Conservation (phyloP, 2,113 vertebrate species). For the Eulemur macaco region DNA sequence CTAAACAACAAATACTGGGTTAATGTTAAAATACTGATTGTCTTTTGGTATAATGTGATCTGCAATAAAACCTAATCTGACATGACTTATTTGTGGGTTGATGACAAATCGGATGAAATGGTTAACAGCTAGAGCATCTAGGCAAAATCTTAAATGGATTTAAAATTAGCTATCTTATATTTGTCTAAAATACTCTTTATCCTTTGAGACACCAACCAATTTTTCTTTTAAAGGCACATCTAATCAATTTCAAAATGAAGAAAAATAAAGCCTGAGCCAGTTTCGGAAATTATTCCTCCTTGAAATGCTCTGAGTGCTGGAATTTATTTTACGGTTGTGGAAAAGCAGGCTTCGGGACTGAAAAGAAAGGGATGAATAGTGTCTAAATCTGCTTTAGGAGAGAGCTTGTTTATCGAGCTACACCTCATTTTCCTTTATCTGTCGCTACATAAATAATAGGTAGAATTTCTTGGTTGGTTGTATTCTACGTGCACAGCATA, state of each 20-base stretch:
- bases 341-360: conserved; percentile 57
- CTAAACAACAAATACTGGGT: not conserved
- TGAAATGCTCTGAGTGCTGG: conserved; percentile 67
- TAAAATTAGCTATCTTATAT: conserved; percentile 56
- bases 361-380: conserved; percentile 62
- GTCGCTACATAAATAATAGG: conserved; percentile 69
- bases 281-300: conserved; percentile 57
- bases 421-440: conserved; percentile 74
- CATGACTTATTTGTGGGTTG: not conserved
- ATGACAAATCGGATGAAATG: not conserved
- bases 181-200: conserved; percentile 59
- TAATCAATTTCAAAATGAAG: conserved; percentile 76
- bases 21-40: conserved; percentile 38
- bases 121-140: not conserved
- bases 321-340: conserved; percentile 59
- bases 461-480: conserved; percentile 61
- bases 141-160: conserved; percentile 21
- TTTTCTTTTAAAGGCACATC: conserved; percentile 67
- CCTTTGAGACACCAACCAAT: conserved; percentile 28
- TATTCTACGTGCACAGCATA: conserved; percentile 50
- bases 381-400: conserved; percentile 60
- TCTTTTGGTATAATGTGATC: conserved; percentile 30
- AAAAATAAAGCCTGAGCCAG: conserved; percentile 63
- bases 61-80: not conserved
- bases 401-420: conserved; percentile 74